Percentiles rank a stretch among this genome's conserved stretches.
Conservation (phyloP, 2,113 vertebrate species). For the Galemys pyrenaicus region DNA sequence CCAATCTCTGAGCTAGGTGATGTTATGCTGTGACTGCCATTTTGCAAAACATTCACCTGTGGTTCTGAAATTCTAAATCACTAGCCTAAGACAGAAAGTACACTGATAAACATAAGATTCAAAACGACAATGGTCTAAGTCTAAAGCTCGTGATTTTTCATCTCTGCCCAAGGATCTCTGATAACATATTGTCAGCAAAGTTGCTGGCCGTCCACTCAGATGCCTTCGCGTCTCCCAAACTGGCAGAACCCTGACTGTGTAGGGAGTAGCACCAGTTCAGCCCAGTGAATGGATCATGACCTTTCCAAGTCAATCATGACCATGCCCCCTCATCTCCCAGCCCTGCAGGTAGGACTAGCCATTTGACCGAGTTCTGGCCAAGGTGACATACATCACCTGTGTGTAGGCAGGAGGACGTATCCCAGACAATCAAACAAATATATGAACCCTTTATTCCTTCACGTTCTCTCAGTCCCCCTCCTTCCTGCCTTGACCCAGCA, state of each 20-base stretch:
- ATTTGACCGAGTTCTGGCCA: background rate
- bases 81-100: background rate
- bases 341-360: background rate
- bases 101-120: background rate
- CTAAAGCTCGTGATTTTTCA: background rate
- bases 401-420: background rate
- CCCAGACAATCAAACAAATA: background rate
- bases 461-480: background rate
- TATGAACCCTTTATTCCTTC: background rate
- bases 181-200: too few species aligned
- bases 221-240: background rate
- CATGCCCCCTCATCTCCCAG: background rate
- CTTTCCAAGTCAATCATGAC: background rate
- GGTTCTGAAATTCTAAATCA: conserved; percentile 5
- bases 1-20: background rate
- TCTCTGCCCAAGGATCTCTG: background rate
- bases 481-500: background rate
- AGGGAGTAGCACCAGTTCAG: background rate
- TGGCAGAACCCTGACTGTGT: background rate
- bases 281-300: background rate
- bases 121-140: background rate
- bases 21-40: background rate
- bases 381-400: background rate
- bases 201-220: background rate
- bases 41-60: background rate